phyloP scores from a whole-genome alignment of 2,888 invertebrate species.

The Yponomeuta cagnagella region DNA sequence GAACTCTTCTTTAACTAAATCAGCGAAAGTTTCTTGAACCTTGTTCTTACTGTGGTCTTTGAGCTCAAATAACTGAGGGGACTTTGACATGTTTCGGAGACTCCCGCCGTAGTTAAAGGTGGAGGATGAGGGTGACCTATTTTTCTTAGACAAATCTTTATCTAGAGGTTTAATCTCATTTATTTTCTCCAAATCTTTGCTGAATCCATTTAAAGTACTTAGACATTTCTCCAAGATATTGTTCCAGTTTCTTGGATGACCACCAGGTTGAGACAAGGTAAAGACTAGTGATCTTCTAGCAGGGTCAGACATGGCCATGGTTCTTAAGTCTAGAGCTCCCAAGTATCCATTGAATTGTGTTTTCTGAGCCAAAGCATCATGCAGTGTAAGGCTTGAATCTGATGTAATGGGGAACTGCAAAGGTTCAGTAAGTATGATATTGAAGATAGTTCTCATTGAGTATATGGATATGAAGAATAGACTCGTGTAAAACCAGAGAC shows the following conservation, averaged over 20 bases:
- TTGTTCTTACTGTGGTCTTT: slow-evolving; percentile 58
- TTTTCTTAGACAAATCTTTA: slow-evolving; percentile 30
- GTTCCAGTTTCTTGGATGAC: slow-evolving; percentile 93
- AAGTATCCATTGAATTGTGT: slow-evolving; percentile 84
- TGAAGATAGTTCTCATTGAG: slow-evolving; percentile 81
- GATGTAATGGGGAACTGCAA: slow-evolving; percentile 79
- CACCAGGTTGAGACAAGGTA: slow-evolving; percentile 86
- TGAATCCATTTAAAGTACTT: slow-evolving; percentile 78
- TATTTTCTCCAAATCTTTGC: slow-evolving; percentile 75
- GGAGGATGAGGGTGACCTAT: slow-evolving; percentile 30
- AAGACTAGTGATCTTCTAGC: slow-evolving; percentile 80
- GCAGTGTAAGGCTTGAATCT: slow-evolving; percentile 67
- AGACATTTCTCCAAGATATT: slow-evolving; percentile 80
- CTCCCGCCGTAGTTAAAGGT: slow-evolving; percentile 38
- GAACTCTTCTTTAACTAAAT: slow-evolving; percentile 56
- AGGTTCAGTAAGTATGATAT: slow-evolving; percentile 82
- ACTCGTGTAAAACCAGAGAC: slow-evolving; percentile 81
- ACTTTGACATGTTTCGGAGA: slow-evolving; percentile 56
- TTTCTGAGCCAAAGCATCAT: slow-evolving; percentile 77
- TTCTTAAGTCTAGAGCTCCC: slow-evolving; percentile 83
- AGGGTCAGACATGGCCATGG: slow-evolving; percentile 78
- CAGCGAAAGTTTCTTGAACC: slow-evolving; percentile 47
- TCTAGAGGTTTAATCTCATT: slow-evolving; percentile 47
- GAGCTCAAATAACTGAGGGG: slow-evolving; percentile 45
- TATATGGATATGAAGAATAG: slow-evolving; percentile 82